A percentile compares a stretch with the other conserved stretches of the same genome.
Evolutionary conservation across 2,888 invertebrate genomes (phyloP).

Genomic region (Apamea crenata): DNA sequence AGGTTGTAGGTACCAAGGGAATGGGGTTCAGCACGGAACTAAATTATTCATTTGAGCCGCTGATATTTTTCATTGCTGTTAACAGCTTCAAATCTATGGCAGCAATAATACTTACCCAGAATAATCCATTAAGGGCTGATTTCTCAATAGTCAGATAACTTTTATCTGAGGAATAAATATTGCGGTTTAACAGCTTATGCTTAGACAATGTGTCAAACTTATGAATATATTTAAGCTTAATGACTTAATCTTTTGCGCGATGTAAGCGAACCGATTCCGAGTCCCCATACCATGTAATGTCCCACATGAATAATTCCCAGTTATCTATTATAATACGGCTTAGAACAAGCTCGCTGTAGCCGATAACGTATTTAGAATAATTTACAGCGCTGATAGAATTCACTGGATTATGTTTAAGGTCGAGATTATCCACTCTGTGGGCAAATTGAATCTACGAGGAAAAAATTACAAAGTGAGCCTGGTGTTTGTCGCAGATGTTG

Average conservation of each 20-base stretch:
- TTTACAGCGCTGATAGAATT: conserved; percentile 63
- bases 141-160: too few relatives aligned
- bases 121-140: not conserved
- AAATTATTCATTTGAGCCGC: not conserved
- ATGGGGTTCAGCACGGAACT: not conserved
- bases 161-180: too few relatives aligned
- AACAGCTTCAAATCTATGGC: too few relatives aligned
- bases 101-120: not conserved
- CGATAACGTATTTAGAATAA: conserved; percentile 69
- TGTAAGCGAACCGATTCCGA: conserved; percentile 65
- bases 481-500: conserved; percentile 34
- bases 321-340: conserved; percentile 67
- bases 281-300: conserved; percentile 57
- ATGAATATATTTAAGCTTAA: conserved; percentile 54
- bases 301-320: conserved; percentile 75
- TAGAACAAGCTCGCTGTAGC: conserved; percentile 54
- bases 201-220: not conserved
- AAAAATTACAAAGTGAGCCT: conserved; percentile 49
- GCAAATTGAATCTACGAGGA: conserved; percentile 48
- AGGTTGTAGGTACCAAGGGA: not conserved
- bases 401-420: conserved; percentile 51
- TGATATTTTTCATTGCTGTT: not conserved
- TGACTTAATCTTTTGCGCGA: conserved; percentile 60
- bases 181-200: too few relatives aligned
- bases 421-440: conserved; percentile 51